phyloP scores from a whole-genome alignment of 1,140 invertebrate genomes.

The Apocrypta bakeri region DNA sequence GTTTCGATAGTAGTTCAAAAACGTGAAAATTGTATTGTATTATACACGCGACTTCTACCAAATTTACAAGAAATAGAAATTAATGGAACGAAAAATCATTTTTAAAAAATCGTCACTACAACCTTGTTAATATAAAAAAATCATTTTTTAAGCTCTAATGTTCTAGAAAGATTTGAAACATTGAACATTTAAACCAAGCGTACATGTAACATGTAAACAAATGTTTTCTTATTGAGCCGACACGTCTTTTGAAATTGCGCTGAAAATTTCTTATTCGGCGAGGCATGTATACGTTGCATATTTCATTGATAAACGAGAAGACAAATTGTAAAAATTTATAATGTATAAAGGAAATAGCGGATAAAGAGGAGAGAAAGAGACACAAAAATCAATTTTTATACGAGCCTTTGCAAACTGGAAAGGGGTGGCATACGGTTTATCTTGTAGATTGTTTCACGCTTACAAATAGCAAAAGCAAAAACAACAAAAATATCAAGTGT shows the following conservation, averaged over 20 bases:
- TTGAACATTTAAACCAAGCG: background rate
- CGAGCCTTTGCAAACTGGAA: constrained; percentile 7
- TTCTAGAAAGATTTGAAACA: constrained; percentile 25
- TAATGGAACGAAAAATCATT: background rate
- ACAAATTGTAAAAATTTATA: constrained; percentile 38
- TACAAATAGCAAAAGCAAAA: background rate
- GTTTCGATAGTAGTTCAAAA: background rate
- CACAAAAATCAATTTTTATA: constrained; percentile 38
- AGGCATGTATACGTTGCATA: background rate
- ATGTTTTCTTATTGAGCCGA: background rate
- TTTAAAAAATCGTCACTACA: constrained; percentile 10
- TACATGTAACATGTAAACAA: constrained; percentile 7
- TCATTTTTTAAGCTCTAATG: constrained; percentile 2
- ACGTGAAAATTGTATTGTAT: constrained; percentile 17
- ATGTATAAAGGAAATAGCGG: constrained; percentile 19
- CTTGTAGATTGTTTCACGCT: background rate
- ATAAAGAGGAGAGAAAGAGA: background rate
- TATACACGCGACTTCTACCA: constrained; percentile 30
- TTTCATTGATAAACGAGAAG: constrained; percentile 2
- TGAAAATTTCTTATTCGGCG: background rate
- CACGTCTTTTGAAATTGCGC: constrained; percentile 47
- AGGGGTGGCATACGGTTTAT: background rate
- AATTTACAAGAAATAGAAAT: background rate
- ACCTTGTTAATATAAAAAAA: constrained; percentile 10
- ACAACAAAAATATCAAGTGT: constrained; percentile 2